Evolutionary conservation across 2,888 invertebrate species (phyloP).

Genomic region (Zygogramma bicolorata): DNA sequence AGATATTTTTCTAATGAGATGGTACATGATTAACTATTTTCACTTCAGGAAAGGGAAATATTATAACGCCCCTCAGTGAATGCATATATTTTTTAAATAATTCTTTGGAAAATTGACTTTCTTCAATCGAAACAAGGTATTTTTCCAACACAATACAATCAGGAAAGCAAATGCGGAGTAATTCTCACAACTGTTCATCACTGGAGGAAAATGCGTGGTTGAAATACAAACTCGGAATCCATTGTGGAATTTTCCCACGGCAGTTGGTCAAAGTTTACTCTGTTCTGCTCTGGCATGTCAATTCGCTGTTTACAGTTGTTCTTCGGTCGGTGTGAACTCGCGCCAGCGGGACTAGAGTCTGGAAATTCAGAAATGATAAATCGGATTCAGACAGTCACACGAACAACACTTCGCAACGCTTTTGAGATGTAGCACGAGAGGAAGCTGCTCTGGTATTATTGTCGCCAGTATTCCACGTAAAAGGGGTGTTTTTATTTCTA

Average conservation of each 20-base stretch:
- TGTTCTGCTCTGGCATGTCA: neutral
- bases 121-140: too few relatives aligned
- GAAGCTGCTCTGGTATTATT: neutral
- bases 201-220: neutral
- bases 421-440: neutral
- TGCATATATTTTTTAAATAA: too few relatives aligned
- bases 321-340: neutral
- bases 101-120: too few relatives aligned
- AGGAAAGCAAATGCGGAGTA: neutral
- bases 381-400: neutral
- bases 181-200: neutral
- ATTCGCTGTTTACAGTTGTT: conserved; percentile 6
- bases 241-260: neutral
- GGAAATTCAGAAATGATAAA: neutral
- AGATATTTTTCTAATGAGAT: too few relatives aligned
- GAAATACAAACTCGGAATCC: neutral
- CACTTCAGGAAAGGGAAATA: too few relatives aligned
- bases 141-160: too few relatives aligned
- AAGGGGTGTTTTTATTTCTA: neutral
- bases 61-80: too few relatives aligned
- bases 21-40: too few relatives aligned
- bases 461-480: neutral
- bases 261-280: conserved; percentile 6
- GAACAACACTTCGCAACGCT: neutral
- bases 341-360: conserved; percentile 1